phyloP scores from a whole-genome alignment of 2,888 invertebrate genomes.

The Amphipyra berbera region DNA sequence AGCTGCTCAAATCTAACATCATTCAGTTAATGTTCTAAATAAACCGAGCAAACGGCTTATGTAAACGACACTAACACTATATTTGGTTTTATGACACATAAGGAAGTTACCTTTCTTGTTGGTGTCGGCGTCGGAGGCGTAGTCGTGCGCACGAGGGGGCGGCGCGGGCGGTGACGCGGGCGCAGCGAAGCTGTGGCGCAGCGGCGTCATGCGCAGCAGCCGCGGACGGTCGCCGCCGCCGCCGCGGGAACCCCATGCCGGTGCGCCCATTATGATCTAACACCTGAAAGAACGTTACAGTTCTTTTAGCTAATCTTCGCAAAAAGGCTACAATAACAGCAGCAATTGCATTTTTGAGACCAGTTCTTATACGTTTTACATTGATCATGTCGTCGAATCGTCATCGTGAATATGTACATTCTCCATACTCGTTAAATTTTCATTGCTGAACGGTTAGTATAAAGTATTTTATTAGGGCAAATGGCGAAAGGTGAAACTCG shows the following conservation, averaged over 20 bases:
- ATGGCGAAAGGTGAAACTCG: constrained; percentile 22
- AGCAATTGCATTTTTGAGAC: not conserved
- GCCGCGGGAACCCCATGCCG: constrained; percentile 86
- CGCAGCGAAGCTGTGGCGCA: constrained; percentile 89
- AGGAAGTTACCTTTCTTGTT: constrained; percentile 87
- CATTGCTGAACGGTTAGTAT: constrained; percentile 10
- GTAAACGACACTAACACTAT: constrained; percentile 22
- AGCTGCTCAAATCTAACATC: constrained; percentile 25
- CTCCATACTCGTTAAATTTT: constrained; percentile 29
- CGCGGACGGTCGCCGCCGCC: constrained; percentile 88
- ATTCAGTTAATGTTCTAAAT: constrained; percentile 32
- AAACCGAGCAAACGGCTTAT: constrained; percentile 19
- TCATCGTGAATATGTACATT: constrained; percentile 7
- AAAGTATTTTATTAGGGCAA: constrained; percentile 34
- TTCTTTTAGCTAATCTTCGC: not conserved
- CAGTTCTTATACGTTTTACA: no score
- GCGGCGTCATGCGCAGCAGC: constrained; percentile 90
- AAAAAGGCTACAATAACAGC: constrained; percentile 10
- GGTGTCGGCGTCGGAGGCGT: constrained; percentile 90
- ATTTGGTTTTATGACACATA: constrained; percentile 33
- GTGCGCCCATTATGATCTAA: constrained; percentile 80
- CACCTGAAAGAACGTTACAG: constrained; percentile 52
- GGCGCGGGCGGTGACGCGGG: constrained; percentile 85
- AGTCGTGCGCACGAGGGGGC: constrained; percentile 82
- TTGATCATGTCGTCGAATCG: no score